Evolutionary conservation across 2,797 vertebrate genomes (phyloP).

Genomic region (Periophthalmus magnuspinnatus): DNA sequence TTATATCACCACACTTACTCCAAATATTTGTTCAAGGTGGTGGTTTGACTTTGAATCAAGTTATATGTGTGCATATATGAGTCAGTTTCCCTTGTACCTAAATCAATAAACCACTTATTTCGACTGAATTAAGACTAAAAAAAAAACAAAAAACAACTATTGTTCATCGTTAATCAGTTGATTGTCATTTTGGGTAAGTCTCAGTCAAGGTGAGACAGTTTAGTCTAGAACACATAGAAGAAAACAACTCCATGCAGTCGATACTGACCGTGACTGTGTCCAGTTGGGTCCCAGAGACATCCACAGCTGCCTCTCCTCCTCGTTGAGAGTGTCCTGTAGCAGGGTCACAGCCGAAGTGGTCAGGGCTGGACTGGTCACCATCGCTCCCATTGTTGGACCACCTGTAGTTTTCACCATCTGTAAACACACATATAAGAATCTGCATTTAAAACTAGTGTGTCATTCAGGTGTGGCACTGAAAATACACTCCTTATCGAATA

Average conservation of each 20-base stretch:
- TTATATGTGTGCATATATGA: neutral
- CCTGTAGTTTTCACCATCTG: constrained; percentile 86
- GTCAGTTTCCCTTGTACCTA: neutral
- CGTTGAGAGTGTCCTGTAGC: constrained; percentile 74
- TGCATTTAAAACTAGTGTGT: constrained; percentile 1
- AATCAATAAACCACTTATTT: neutral
- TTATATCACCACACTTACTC: neutral
- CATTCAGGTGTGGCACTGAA: constrained; percentile 43
- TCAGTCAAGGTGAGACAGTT: too few relatives aligned
- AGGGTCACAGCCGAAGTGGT: constrained; percentile 81
- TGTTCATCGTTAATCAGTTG: too few relatives aligned
- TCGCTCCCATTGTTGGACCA: constrained; percentile 74
- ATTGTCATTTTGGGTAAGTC: too few relatives aligned
- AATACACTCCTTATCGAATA: constrained; percentile 34
- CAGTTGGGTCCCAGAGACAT: constrained; percentile 83
- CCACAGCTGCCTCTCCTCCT: constrained; percentile 81
- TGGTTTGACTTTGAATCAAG: neutral
- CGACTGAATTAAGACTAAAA: too few relatives aligned
- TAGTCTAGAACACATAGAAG: too few relatives aligned
- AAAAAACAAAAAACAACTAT: too few relatives aligned
- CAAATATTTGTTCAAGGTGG: constrained; percentile 9
- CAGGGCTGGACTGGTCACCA: constrained; percentile 78
- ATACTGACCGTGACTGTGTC: constrained; percentile 80
- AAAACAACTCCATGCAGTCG: too few relatives aligned
- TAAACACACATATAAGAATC: constrained; percentile 17